Evolutionary conservation across 1,140 invertebrate species (phyloP).

Genomic region (Cherax destructor): DNA sequence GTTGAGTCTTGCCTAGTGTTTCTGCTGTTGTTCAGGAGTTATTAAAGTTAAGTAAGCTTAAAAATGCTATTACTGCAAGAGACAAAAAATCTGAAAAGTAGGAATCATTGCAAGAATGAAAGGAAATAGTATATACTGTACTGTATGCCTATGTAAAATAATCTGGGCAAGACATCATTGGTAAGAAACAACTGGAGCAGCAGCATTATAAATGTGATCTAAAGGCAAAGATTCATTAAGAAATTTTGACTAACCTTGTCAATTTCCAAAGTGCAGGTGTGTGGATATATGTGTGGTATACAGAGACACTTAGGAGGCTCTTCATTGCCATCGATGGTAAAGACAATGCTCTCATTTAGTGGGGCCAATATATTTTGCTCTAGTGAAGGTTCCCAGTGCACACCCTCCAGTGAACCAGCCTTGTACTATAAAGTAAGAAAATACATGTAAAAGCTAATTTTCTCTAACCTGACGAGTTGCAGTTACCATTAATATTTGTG

Average conservation of each 20-base stretch:
- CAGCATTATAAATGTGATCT: background rate
- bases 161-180: too few relatives aligned
- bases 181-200: background rate
- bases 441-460: too few relatives aligned
- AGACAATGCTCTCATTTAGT: slow-evolving; percentile 5
- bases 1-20: too few relatives aligned
- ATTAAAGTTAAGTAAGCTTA: too few relatives aligned
- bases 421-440: slow-evolving; percentile 10
- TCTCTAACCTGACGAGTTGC: too few relatives aligned
- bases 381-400: slow-evolving; percentile 15
- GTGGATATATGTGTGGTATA: slow-evolving; percentile 4
- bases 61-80: too few relatives aligned
- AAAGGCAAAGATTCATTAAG: background rate
- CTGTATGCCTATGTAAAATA: too few relatives aligned
- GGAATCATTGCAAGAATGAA: too few relatives aligned
- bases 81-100: too few relatives aligned
- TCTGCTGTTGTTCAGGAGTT: too few relatives aligned
- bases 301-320: background rate
- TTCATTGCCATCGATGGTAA: slow-evolving; percentile 19
- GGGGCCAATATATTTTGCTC: background rate
- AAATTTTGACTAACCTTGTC: slow-evolving; percentile 6
- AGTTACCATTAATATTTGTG: background rate
- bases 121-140: background rate
- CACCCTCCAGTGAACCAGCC: slow-evolving; percentile 15
- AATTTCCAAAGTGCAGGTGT: slow-evolving; percentile 7